Evolutionary conservation across 2,888 invertebrate species (phyloP), one percentile per base, ranked within the genome.

Genomic region (Ophraella communa): DNA sequence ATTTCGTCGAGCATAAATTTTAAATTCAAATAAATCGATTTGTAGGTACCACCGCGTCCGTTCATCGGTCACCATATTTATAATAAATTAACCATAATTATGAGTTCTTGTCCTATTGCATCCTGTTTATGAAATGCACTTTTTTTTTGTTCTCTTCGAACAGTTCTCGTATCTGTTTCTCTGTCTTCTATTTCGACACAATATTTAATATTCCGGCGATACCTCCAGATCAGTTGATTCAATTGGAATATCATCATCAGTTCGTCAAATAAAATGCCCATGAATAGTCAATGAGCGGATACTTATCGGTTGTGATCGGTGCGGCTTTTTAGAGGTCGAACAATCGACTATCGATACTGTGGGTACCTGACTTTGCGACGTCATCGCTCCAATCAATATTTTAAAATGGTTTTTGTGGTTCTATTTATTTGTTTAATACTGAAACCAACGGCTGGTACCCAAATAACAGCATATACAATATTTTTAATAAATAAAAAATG

Each of bases 181-280:
- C 10, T 45, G 2, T 30, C 27, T 30, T 10, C 20, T 45, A 69
- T 68, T 71, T 68, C 70, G 63, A 65, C 57, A 65, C 42, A 62
- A 65, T 49, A 62, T 14, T 51, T 51, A 69, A 62, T 66, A 74
- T 72, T 70, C 74, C 63, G 60, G 52, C 56, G 62, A 67, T 71
- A 69, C 64, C 65, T 58, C 64, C 65, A 65, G 69, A 74, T 74
- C 73, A 71, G 70, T 74, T 71, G 70, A 76, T 76, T 75, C 77
- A 66, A 77, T 76, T 77, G 75, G 74, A 75, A 69, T 76, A 76
- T 77, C 73, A 76, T 77, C 73, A 76, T 76, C 74, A 71, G 71
- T 73, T 74, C 71, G 74, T 76, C 75, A 76, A 76, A 73, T 23
- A 68, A 73, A 74, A 75, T 73, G 74, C 73, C 73, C 71, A 77